Conservation (phyloP, 2,888 invertebrate species). For the Machimus atricapillus region DNA sequence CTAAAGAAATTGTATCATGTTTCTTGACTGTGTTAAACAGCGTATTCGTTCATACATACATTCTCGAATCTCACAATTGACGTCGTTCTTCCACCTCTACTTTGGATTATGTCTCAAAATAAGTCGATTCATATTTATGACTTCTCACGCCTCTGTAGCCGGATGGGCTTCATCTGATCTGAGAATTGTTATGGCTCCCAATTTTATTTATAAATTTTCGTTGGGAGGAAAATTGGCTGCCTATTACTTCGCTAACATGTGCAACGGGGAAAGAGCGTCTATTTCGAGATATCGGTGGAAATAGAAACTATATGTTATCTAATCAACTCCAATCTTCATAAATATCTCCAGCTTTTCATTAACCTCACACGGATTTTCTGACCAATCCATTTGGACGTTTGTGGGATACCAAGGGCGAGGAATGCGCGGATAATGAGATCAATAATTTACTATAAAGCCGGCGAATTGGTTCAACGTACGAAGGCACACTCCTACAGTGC, state of each 20-base stretch:
- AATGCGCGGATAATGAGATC: slow-evolving; percentile 3
- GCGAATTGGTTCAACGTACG: neutral
- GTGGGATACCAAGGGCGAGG: neutral
- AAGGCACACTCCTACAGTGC: neutral
- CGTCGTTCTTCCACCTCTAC: neutral
- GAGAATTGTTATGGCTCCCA: neutral
- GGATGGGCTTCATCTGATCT: neutral
- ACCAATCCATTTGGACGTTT: neutral
- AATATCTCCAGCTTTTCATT: neutral
- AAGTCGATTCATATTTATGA: slow-evolving; percentile 9
- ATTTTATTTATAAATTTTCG: neutral
- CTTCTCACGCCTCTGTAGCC: neutral
- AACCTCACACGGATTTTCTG: neutral
- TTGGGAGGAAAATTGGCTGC: neutral
- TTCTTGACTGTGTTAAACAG: neutral
- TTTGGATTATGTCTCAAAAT: neutral
- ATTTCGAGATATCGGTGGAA: neutral
- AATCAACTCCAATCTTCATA: slow-evolving; percentile 19
- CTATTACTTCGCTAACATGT: neutral
- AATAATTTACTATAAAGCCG: neutral
- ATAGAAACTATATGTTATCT: neutral
- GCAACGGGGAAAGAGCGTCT: neutral
- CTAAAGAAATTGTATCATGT: neutral
- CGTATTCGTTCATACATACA: neutral
- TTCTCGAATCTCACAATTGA: neutral